phyloP scores from a whole-genome alignment of 2,797 vertebrate genomes.

The Poliocrania exsul region DNA sequence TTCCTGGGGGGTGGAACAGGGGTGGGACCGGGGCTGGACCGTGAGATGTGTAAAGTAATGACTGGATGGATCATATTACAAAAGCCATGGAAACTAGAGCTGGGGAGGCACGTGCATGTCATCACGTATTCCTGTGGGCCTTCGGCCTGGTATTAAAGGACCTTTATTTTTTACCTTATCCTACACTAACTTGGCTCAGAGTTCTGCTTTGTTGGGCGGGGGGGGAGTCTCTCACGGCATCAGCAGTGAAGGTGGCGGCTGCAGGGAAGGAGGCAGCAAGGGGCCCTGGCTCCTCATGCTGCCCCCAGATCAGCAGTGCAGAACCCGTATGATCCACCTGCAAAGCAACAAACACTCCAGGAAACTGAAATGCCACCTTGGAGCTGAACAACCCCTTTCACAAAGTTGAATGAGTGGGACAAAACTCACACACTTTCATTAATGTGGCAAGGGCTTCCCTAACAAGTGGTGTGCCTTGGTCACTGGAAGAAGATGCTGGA shows the following conservation, averaged over 20 bases:
- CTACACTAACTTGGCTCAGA: too few relatives aligned
- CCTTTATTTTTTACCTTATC: too few relatives aligned
- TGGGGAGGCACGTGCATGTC: too few relatives aligned
- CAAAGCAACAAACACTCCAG: background rate
- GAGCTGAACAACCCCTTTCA: fast-evolving
- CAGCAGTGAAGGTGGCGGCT: background rate
- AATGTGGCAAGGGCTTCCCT: background rate
- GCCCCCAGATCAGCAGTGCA: background rate
- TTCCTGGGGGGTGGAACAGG: too few relatives aligned
- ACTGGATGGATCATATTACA: too few relatives aligned
- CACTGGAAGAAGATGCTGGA: background rate
- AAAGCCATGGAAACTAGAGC: too few relatives aligned
- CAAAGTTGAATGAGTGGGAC: background rate
- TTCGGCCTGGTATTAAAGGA: too few relatives aligned
- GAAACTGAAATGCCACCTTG: fast-evolving
- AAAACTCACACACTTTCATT: background rate
- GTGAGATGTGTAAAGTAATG: too few relatives aligned
- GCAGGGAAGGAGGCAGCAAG: background rate
- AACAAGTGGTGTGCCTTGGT: fast-evolving
- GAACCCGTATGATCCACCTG: background rate
- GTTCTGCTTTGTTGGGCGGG: too few relatives aligned
- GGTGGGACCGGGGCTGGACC: too few relatives aligned
- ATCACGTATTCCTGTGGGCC: too few relatives aligned
- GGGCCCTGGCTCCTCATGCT: background rate
- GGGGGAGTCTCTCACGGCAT: too few relatives aligned